Evolutionary conservation across 2,113 vertebrate species (phyloP).

Genomic region (Hiodon tergisus): DNA sequence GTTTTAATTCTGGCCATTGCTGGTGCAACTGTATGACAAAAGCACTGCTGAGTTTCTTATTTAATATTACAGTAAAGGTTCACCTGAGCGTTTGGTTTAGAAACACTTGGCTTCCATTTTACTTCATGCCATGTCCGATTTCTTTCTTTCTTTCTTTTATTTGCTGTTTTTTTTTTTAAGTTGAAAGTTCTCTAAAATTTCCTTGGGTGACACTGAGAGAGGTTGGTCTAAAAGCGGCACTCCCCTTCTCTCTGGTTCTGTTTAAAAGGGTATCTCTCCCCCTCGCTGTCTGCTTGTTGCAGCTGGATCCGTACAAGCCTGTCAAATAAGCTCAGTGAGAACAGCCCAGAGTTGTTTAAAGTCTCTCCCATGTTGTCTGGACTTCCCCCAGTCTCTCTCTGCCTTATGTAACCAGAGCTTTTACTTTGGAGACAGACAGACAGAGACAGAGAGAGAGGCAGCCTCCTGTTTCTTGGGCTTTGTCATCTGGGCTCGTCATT

Average conservation of each 20-base stretch:
- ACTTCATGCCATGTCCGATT: no score
- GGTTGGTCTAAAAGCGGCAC: not conserved
- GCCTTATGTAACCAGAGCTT: not conserved
- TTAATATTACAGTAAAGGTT: no score
- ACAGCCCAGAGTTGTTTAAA: conserved; percentile 30
- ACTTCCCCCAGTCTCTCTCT: conserved; percentile 11
- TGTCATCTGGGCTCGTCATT: not conserved
- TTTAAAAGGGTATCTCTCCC: not conserved
- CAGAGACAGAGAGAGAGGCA: not conserved
- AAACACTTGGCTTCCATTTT: no score
- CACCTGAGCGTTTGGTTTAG: no score
- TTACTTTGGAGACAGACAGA: not conserved
- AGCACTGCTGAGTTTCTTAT: no score
- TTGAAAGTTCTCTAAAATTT: no score
- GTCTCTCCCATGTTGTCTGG: conserved; percentile 3
- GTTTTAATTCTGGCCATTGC: no score
- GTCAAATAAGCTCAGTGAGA: conserved; percentile 24
- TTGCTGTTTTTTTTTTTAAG: no score
- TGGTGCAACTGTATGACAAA: no score
- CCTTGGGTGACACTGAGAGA: not conserved
- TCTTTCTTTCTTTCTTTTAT: not conserved
- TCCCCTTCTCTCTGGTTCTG: not conserved
- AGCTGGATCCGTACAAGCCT: conserved; percentile 14
- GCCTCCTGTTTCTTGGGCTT: not conserved
- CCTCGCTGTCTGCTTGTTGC: conserved; percentile 7